Evolutionary conservation across 2,797 vertebrate species (phyloP).

Genomic region (Halcyon badia): DNA sequence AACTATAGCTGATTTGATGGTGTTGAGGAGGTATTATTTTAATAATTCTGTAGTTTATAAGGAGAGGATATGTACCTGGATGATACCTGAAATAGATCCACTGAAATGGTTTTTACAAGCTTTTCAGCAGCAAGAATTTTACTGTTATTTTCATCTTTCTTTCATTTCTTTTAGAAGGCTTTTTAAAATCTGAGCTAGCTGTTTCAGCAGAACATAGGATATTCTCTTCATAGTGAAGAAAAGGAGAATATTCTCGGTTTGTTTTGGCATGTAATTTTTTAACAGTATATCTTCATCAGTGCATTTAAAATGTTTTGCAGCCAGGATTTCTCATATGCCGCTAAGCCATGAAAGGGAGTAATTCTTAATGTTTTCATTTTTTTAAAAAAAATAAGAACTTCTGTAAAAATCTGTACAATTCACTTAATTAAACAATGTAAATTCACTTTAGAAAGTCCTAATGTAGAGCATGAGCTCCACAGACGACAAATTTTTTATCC

Average conservation of each 20-base stretch:
- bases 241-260: background rate
- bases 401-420: background rate
- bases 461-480: conserved; percentile 12
- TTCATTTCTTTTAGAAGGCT: background rate
- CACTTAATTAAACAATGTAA: background rate
- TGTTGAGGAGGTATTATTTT: background rate
- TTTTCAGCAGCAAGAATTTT: background rate
- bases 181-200: background rate
- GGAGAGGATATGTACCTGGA: background rate
- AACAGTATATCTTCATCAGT: background rate
- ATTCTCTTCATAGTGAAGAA: background rate
- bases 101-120: background rate
- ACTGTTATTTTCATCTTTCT: background rate
- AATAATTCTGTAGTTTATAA: background rate
- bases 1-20: background rate
- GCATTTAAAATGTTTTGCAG: background rate
- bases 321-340: background rate
- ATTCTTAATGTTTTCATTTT: background rate
- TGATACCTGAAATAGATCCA: background rate
- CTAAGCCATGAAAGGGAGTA: background rate
- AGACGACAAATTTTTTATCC: conserved; percentile 71
- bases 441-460: background rate
- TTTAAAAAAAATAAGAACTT: background rate
- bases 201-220: background rate
- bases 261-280: background rate